A percentile compares a stretch with the other conserved stretches of the same genome.
Evolutionary conservation across 2,888 invertebrate genomes (phyloP).

Genomic region (Drosophila antonietae): DNA sequence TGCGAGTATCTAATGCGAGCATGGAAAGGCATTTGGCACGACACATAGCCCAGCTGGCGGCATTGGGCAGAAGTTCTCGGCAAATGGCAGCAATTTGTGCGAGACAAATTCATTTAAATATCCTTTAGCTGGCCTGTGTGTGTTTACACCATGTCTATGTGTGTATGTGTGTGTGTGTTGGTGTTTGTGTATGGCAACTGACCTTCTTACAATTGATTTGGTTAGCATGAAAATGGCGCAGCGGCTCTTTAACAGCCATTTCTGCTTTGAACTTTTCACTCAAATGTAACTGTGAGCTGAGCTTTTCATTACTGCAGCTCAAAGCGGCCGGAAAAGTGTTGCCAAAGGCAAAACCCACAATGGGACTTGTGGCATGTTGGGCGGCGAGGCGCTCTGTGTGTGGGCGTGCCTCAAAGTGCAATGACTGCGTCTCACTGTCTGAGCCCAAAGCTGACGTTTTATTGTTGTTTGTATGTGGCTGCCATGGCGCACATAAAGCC

Average conservation of each 20-base stretch:
- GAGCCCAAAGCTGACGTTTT: constrained; percentile 63
- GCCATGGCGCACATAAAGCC: constrained; percentile 63
- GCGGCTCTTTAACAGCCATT: constrained; percentile 61
- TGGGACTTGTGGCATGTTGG: constrained; percentile 42
- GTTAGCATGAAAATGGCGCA: constrained; percentile 42
- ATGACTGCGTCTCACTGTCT: constrained; percentile 63
- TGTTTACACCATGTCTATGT: not conserved
- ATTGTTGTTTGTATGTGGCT: constrained; percentile 59
- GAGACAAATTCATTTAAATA: constrained; percentile 81
- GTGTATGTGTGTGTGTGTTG: constrained; percentile 8
- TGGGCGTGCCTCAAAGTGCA: constrained; percentile 65
- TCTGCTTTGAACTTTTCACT: constrained; percentile 69
- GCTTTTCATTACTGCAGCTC: constrained; percentile 61
- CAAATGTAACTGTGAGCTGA: constrained; percentile 63
- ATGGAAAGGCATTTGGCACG: constrained; percentile 72
- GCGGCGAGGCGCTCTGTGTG: constrained; percentile 14
- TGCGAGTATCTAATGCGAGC: constrained; percentile 74
- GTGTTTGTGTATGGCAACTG: constrained; percentile 34
- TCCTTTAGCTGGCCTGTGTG: constrained; percentile 48
- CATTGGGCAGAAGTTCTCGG: constrained; percentile 65
- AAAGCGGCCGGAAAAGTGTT: constrained; percentile 66
- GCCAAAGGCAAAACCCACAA: constrained; percentile 69
- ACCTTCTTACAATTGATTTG: constrained; percentile 77
- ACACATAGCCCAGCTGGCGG: constrained; percentile 78
- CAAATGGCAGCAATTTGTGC: constrained; percentile 80